Evolutionary conservation across 2,797 vertebrate genomes (phyloP), one percentile per base, ranked within the genome.

Genomic region (Sarcoramphus papa): DNA sequence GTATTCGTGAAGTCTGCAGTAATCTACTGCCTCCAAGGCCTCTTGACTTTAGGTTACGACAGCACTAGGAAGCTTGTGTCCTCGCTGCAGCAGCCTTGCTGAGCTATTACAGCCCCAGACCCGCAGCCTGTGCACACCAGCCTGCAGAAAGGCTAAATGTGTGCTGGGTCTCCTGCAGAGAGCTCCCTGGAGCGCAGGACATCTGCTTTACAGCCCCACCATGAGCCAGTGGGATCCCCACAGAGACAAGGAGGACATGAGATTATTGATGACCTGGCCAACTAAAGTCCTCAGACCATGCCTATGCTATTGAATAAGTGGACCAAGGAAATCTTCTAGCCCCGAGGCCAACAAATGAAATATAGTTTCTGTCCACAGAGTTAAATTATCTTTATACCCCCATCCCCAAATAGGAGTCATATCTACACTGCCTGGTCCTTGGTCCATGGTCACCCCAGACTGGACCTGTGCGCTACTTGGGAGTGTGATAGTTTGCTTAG

Each of bases 101-200:
- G 54, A 45, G 30, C 30, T 51, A 23, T 22, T 17, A 21, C 37
- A 63, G 53, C 25, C 50, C 62, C 25, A 23, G 70, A 56, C 2
- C 7, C 1, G 0, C n/a, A 59, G n/a, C 10, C 30, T 21, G 19
- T 24, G 4, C n/a, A 28, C 20, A 33, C 2, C 62, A 57, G 54
- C 8, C 50, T 48, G 43, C 14, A 57, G 31, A 70, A 62, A 41
- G 19, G 23, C 23, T 60, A 14, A 54, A 56, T 0, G 2, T 51
- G 14, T 47, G 37, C 72, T 57, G 77, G 48, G 31, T 40, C n/a
- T 83, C 30, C 54, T 51, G 35, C 30, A 68, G 24, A 35, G 41
- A 57, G 37, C 10, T 41, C 25, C 43, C 31, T 33, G 60, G 54
- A 63, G 33, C 28, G 27, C 54, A 86, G 67, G 37, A 28, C 35